These are phyloP conservation scores for Solea senegalensis DNA, from an alignment of 2,113 vertebrate species.

Conservation along the genomic window DNA sequence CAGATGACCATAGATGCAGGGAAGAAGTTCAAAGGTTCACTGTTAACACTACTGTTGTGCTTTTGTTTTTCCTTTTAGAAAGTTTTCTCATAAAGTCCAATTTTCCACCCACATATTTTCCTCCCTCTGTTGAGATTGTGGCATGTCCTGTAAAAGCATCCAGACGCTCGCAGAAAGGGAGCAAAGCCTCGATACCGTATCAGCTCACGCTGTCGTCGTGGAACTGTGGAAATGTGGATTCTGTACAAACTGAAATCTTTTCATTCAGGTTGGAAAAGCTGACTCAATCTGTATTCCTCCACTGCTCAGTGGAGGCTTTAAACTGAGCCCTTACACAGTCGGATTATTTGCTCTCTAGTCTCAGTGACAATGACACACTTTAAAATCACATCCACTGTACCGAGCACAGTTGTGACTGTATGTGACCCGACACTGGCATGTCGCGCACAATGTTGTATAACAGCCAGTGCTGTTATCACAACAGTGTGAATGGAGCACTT, in stretches of 20 bases:
- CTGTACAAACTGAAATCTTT: conserved; percentile 39
- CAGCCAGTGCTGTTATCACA: background rate
- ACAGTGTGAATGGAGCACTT: background rate
- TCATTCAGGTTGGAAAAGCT: conserved; percentile 49
- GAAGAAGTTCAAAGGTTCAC: background rate
- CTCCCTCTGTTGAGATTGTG: background rate
- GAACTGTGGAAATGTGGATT: conserved; percentile 38
- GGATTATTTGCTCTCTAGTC: conserved; percentile 59
- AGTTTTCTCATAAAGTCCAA: conserved; percentile 30
- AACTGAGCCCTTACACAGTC: conserved; percentile 57
- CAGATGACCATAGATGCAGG: too few relatives aligned
- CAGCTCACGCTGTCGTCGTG: conserved; percentile 33
- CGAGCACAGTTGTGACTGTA: conserved; percentile 1
- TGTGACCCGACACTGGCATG: background rate
- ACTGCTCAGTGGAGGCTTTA: conserved; percentile 61
- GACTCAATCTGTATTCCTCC: conserved; percentile 59
- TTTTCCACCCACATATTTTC: conserved; percentile 20
- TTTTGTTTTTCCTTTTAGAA: conserved; percentile 4
- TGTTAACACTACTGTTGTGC: background rate
- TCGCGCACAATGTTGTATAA: background rate
- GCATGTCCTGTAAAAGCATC: conserved; percentile 36
- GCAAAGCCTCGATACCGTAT: conserved; percentile 23
- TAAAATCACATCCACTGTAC: conserved; percentile 34
- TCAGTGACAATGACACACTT: conserved; percentile 29
- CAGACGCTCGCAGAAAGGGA: conserved; percentile 16